phyloP scores from a whole-genome alignment of 1,140 invertebrate species.

The Drosophila pruinosa region DNA sequence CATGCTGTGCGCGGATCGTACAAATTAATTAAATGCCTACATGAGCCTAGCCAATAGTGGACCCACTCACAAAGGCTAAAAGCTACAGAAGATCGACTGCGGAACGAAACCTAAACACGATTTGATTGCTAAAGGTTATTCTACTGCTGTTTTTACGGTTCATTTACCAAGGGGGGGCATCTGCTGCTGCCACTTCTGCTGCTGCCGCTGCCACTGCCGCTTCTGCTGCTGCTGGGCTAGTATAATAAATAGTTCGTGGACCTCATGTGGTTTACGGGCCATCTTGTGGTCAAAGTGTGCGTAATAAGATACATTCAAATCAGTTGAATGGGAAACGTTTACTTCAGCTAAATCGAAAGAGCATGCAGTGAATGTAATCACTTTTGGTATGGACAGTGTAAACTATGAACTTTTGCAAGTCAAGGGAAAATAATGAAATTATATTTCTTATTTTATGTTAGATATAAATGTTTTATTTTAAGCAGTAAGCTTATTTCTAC shows the following conservation, averaged over 20 bases:
- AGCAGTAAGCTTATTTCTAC: too few relatives aligned
- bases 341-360: neutral
- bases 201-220: neutral
- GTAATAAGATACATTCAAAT: slow-evolving; percentile 29
- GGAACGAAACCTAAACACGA: slow-evolving; percentile 49
- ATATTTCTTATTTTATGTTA: too few relatives aligned
- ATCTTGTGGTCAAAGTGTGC: slow-evolving; percentile 1
- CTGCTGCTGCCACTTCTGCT: neutral
- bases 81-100: slow-evolving; percentile 41
- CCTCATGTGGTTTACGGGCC: slow-evolving; percentile 52
- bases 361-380: neutral
- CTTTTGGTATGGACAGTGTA: neutral
- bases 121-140: slow-evolving; percentile 50
- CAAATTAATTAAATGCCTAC: slow-evolving; percentile 73
- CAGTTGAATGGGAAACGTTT: neutral
- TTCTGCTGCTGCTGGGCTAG: slow-evolving; percentile 10
- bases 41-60: slow-evolving; percentile 36
- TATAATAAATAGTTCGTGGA: slow-evolving; percentile 66
- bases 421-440: neutral
- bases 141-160: slow-evolving; percentile 56
- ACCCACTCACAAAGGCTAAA: slow-evolving; percentile 25
- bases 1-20: slow-evolving; percentile 69
- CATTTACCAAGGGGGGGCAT: slow-evolving; percentile 36
- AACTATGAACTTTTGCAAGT: neutral
- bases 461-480: too few relatives aligned